Evolutionary conservation across 2,113 vertebrate species (phyloP).

Genomic region (Fregata magnificens): DNA sequence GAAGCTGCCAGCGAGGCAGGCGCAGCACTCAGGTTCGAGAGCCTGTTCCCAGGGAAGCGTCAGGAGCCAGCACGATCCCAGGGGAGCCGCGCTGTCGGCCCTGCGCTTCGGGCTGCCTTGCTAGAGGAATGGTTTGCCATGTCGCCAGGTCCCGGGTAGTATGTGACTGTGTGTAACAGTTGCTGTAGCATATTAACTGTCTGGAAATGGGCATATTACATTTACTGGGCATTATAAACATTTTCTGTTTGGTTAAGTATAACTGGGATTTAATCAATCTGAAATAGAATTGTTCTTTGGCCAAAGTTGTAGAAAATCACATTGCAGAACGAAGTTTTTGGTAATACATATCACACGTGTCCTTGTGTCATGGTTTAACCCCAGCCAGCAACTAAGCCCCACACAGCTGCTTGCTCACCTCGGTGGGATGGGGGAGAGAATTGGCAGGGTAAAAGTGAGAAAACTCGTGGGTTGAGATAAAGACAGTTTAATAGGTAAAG

Average conservation of each 20-base stretch:
- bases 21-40: fast-evolving
- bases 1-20: background rate
- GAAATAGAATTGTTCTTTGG: background rate
- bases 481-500: no score
- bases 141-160: background rate
- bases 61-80: background rate
- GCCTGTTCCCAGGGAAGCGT: background rate
- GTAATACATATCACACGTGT: fast-evolving
- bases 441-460: no score
- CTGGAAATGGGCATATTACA: background rate
- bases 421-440: no score
- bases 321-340: background rate
- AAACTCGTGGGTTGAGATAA: no score
- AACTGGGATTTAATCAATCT: background rate
- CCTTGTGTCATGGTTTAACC: no score
- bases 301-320: background rate
- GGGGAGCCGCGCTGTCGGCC: background rate
- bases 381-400: no score
- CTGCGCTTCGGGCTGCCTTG: background rate
- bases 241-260: background rate
- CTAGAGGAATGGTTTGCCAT: fast-evolving
- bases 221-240: background rate
- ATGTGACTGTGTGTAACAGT: background rate
- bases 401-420: no score
- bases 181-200: background rate